Evolutionary conservation across 2,797 vertebrate genomes (phyloP).

Genomic region (Setipinna tenuifilis): DNA sequence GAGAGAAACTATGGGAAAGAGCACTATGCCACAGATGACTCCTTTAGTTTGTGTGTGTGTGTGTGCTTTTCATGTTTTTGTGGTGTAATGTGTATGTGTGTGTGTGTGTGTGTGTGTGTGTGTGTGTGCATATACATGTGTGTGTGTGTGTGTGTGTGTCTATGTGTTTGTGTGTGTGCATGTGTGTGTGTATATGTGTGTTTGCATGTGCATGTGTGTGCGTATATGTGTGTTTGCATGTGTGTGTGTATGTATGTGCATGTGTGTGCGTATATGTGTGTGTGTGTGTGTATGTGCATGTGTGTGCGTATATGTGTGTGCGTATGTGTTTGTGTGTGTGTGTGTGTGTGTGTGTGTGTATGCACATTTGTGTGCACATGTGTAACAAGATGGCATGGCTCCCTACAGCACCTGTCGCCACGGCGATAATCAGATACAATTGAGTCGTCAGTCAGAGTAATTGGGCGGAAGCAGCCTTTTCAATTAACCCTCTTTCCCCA

Average conservation of each 20-base stretch:
- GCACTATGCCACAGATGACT: background rate
- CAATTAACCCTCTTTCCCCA: background rate
- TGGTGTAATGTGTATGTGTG: background rate
- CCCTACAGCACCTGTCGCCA: background rate
- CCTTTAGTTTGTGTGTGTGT: background rate
- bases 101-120: background rate
- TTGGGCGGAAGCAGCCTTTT: background rate
- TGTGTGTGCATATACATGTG: background rate
- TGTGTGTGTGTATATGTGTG: too few relatives aligned
- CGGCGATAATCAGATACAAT: background rate
- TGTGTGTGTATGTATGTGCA: too few relatives aligned
- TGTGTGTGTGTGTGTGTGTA: background rate
- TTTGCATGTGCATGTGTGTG: too few relatives aligned
- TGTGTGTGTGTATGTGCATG: background rate
- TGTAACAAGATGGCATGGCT: background rate
- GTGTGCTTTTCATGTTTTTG: too few relatives aligned
- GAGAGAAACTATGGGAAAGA: background rate
- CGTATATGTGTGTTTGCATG: too few relatives aligned
- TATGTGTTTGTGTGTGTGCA: too few relatives aligned
- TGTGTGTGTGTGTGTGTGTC: background rate
- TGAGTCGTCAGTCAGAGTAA: constrained; percentile 10
- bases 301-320: background rate
- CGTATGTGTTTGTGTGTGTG: background rate
- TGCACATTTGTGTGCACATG: background rate
- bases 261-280: too few relatives aligned